Base-by-base conservation (phyloP, 1,140 invertebrate species). In the Conus betulinus region DNA sequence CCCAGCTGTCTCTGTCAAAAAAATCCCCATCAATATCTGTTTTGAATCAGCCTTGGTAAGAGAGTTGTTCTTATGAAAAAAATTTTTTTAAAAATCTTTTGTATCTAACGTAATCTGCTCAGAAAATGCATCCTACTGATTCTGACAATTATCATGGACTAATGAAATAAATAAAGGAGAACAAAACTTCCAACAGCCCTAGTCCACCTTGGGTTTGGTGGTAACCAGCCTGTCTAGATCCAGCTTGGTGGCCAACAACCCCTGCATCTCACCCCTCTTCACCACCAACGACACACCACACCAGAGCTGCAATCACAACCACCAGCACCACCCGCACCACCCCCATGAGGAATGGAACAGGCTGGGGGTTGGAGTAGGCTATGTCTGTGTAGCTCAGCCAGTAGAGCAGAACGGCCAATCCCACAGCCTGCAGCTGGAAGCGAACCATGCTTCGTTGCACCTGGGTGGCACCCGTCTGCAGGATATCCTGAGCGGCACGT, bases 231-330 rank as follows among this genome's bases (percentile, higher is more conserved):
- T 13, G 10, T 78, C 85, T 5, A 87, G 53, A n/a, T 87, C 74
- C 52, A 67, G 13, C 53, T 53, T 25, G 23, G 85, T 78, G 23
- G 85, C 85, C 51, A 78, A n/a, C 51, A 87, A 52, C 10, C 71
- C 85, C 39, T 87, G 67, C 5, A 25, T 52, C 71, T 87, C 85
- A 5, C 51, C 39, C 15, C 53, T n/a, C 71, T 87, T 87, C 39
- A 87, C 85, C 67, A 87, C 85, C 85, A 87, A 15, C 2, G 71
- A 52, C 51, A 87, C n/a, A 57, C 85, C 85, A 87, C 67, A 87
- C 85, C 67, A 87, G 51, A 5, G 85, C 85, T 20, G 85, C 85
- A 2, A 87, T 25, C 10, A 27, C 85, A 52, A 87, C 85, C 51
- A 57, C 85, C 71, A 87, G 15, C 17, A n/a, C 71, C 8, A 87